Base-by-base conservation (phyloP, 2,888 invertebrate genomes). In the Troides aeacus region DNA sequence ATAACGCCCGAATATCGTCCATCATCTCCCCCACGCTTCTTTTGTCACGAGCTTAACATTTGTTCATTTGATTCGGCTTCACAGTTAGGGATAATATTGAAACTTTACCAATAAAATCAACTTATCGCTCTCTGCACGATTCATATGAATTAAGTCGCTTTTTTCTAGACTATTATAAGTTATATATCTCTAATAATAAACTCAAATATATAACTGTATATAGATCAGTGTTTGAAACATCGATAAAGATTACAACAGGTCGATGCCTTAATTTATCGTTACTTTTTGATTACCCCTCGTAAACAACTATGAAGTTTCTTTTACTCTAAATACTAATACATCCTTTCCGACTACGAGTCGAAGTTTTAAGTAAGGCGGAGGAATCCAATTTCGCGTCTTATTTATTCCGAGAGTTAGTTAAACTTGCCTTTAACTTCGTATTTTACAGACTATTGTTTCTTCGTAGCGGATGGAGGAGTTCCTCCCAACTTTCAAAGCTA, bases 11-110 rank as follows among this genome's bases (percentile, higher is more conserved):
- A 65, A 66, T 72, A 67, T 67, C 65, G 71, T 65, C 74, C 73
- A 73, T 74, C 74, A 74, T 68, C 73, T 72, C 71, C 72, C 74
- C 73, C 74, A 73, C 72, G 70, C 73, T 73, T 74, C 74, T 77
- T 79, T 77, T 73, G 81, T 79, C 84, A 84, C 83, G 81, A 78
- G 75, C 76, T 71, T 73, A 66, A 71, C 73, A 75, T 76, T 77
- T 71, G 71, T 72, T 39, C 66, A 64, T 23, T 69, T 60, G 69
- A 60, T 65, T 50, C 65, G 58, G 53, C 58, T 56, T 50, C 62
- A 65, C 65, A 57, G 58, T 24, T 23, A 53, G 46, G 62, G 46
- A 57, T 70, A n/a, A 66, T 53, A 62, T 18, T 39, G 30, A 66
- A 70, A 70, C 56, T 66, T 67, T 59, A 36, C 46, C 50, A 58